phyloP scores from a whole-genome alignment of 2,888 invertebrate species.

The Torymus texanus region DNA sequence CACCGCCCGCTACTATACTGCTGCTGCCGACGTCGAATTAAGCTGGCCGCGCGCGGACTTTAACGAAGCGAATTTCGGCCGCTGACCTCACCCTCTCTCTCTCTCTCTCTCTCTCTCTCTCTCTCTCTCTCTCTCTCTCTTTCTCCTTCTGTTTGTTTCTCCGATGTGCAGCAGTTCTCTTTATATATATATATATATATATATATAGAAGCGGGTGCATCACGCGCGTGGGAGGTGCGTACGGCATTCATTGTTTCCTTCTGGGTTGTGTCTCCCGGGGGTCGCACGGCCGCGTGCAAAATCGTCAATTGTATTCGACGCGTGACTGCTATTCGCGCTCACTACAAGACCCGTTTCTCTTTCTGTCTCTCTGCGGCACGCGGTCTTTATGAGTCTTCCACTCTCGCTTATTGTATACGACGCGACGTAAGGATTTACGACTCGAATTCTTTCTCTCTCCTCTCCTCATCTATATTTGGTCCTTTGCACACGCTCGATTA shows the following conservation, averaged over 20 bases:
- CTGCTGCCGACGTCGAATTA: conserved; percentile 39
- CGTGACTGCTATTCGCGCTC: neutral
- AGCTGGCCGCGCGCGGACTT: conserved; percentile 31
- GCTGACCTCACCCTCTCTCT: conserved; percentile 39
- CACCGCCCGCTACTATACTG: no score
- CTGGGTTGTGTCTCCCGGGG: conserved; percentile 5
- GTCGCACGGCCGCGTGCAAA: neutral
- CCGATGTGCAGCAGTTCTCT: neutral
- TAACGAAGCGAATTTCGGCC: conserved; percentile 56
- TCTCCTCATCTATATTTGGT: neutral
- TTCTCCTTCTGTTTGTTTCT: neutral
- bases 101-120: neutral
- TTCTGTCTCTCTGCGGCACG: neutral
- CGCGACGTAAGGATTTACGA: conserved; percentile 18
- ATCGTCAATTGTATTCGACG: conserved; percentile 4
- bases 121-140: neutral
- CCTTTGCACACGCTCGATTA: no score
- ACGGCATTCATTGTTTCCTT: conserved; percentile 24
- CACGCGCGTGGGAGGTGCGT: conserved; percentile 20
- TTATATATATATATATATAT: no score
- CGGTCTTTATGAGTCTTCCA: neutral
- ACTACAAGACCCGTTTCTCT: neutral
- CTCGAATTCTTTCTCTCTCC: neutral
- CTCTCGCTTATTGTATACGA: neutral
- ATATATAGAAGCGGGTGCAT: neutral